Evolutionary conservation across 2,113 vertebrate genomes (phyloP).

Genomic region (Romanogobio albipinnatus): DNA sequence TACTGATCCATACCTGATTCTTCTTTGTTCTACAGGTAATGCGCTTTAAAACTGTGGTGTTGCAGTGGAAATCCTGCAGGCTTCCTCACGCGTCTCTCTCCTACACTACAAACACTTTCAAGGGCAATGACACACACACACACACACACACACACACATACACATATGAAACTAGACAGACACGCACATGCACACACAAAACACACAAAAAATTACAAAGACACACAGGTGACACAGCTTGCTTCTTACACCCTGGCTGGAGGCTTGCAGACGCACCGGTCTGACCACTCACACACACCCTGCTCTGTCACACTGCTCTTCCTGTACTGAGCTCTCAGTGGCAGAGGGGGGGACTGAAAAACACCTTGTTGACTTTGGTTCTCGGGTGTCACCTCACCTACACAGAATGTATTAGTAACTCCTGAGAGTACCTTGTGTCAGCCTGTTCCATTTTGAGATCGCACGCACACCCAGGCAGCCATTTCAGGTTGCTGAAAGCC

Average conservation of each 20-base stretch:
- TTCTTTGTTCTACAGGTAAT: background rate
- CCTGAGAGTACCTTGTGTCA: constrained; percentile 32
- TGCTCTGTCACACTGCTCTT: constrained; percentile 59
- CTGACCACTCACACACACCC: constrained; percentile 68
- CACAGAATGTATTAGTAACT: constrained; percentile 50
- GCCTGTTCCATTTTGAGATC: constrained; percentile 45
- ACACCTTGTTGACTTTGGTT: constrained; percentile 49
- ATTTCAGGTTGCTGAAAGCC: constrained; percentile 36
- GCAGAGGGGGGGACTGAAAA: constrained; percentile 8
- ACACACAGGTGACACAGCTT: constrained; percentile 39
- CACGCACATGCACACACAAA: constrained; percentile 24
- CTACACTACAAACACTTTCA: background rate
- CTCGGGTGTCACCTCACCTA: constrained; percentile 55
- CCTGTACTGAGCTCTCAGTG: constrained; percentile 45
- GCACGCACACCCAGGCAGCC: constrained; percentile 39
- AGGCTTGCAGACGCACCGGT: constrained; percentile 76
- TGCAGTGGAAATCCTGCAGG: constrained; percentile 15
- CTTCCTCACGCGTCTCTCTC: background rate
- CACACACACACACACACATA: background rate
- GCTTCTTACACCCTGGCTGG: constrained; percentile 65
- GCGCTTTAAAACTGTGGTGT: background rate
- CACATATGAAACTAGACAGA: constrained; percentile 20
- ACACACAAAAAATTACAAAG: constrained; percentile 42
- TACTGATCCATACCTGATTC: background rate
- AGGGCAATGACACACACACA: constrained; percentile 1